Evolutionary conservation across 1,140 invertebrate species (phyloP), one percentile per base, ranked within the genome.

Genomic region (Listronotus oregonensis): DNA sequence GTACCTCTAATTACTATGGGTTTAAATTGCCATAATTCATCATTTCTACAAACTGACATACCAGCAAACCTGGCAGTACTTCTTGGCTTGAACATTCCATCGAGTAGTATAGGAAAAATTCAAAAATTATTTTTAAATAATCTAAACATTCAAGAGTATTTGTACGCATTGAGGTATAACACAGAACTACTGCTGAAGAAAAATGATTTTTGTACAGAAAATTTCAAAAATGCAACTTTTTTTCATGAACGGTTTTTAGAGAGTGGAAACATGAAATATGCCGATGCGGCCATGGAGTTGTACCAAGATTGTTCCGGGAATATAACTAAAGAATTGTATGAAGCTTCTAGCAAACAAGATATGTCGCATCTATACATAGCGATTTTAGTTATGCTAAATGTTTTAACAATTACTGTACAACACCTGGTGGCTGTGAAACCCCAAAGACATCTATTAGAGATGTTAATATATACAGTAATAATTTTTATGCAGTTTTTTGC

Each of bases 21-120:
- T 37, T 63, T 56, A 39, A 14, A 70, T 32, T 74, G 72, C 49
- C 42, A 47, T 31, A 73, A 73, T 50, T 67, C 64, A 34, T 72
- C 71, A 32, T 82, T 93, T 15, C 76, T 85, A 31, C 96, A 98
- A 83, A 89, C 93, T 47, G 96, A 98, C 80, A 75, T 98, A 47
- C 88, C 90, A 0, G 84, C 93, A 0, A 94, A 93, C 0, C 77
- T 98, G 15, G 86, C 94, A 0, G 81, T 89, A 55, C 75, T 96
- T 6, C 75, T 95, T 18, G 90, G 90, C 32, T 68, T 92, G 14
- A 88, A 91, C n/a, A 87, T 95, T 69, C 95, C 95, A 6, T 82
- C 83, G 0, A 85, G 87, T 57, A 96, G 87, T 74, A 81, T 91
- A 14, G 96, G 40, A 27, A 83, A 83, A 49, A 66, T 91, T 10